Evolutionary conservation across 2,797 vertebrate species (phyloP).

Genomic region (Leptodactylus fallax): DNA sequence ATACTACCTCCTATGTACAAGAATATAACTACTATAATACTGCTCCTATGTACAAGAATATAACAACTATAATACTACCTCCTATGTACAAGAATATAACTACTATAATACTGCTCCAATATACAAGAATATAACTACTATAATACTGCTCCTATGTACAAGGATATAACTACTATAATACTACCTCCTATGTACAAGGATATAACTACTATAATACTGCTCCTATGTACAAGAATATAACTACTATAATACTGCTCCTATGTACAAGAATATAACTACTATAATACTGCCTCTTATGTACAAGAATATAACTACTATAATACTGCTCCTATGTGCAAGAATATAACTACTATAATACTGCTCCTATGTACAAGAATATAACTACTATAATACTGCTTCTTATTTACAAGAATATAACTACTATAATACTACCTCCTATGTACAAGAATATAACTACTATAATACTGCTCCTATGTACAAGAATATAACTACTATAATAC

Average conservation of each 20-base stretch:
- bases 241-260: neutral
- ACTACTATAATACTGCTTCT: too few species aligned
- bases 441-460: too few species aligned
- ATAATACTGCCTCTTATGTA: neutral
- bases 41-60: neutral
- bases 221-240: neutral
- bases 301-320: neutral
- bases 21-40: conserved; percentile 4
- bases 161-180: too few species aligned
- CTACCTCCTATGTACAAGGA: neutral
- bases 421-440: too few species aligned
- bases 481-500: too few species aligned
- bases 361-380: too few species aligned
- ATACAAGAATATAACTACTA: neutral
- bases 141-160: neutral
- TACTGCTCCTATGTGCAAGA: too few species aligned
- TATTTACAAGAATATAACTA: too few species aligned
- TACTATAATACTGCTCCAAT: neutral
- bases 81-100: neutral
- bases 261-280: neutral
- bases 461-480: too few species aligned
- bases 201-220: neutral
- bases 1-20: neutral
- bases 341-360: too few species aligned
- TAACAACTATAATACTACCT: neutral